These are phyloP conservation scores for Drosophila rellima DNA, from an alignment of 2,888 invertebrate species.

Conservation along the genomic window DNA sequence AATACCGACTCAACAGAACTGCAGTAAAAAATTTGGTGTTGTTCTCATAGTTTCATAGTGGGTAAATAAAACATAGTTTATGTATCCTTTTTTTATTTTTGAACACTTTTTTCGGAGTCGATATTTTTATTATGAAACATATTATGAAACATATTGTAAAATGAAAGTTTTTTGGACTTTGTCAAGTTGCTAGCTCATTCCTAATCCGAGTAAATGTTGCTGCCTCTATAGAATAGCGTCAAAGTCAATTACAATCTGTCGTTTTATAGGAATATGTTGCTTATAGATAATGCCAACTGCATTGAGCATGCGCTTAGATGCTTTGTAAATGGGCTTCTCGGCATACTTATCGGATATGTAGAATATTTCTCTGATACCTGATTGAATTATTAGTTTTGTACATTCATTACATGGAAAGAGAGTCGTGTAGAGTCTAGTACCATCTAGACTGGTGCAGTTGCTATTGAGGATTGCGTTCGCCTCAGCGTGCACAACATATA, in stretches of 20 bases:
- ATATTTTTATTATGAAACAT: background rate
- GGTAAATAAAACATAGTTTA: constrained; percentile 3
- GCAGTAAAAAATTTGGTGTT: too few relatives aligned
- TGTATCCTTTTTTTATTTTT: background rate
- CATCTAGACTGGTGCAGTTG: constrained; percentile 91
- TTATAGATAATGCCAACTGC: constrained; percentile 90
- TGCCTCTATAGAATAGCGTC: constrained; percentile 53
- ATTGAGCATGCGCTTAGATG: constrained; percentile 93
- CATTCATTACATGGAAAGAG: constrained; percentile 99
- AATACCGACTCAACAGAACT: constrained; percentile 65
- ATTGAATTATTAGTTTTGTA: constrained; percentile 98
- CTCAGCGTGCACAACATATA: constrained; percentile 99
- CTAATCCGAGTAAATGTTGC: background rate
- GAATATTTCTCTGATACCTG: constrained; percentile 92
- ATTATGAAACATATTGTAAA: background rate
- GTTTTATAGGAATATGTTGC: constrained; percentile 88
- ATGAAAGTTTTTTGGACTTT: background rate
- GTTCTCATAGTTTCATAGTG: too few relatives aligned
- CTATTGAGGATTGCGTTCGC: constrained; percentile 98
- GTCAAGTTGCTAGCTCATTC: background rate
- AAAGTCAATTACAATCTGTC: constrained; percentile 90
- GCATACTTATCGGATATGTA: constrained; percentile 94
- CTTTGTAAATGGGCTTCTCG: constrained; percentile 89
- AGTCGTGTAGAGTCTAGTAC: constrained; percentile 94
- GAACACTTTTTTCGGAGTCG: background rate